Evolutionary conservation across 2,113 vertebrate genomes (phyloP).

Genomic region (Malurus alboscapulatus): DNA sequence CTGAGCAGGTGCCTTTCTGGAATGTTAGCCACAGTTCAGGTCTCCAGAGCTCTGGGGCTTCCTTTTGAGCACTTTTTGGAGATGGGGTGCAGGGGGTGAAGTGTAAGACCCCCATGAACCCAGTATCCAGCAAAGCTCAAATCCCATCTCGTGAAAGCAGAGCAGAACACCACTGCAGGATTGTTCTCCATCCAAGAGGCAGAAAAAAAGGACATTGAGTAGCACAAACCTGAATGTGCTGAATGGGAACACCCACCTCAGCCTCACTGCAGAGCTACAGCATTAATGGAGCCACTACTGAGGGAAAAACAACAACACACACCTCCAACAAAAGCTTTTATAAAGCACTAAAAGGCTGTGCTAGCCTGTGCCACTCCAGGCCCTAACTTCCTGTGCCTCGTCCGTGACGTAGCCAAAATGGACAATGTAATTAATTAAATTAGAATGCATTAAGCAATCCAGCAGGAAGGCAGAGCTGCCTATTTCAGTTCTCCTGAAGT

Average conservation of each 20-base stretch:
- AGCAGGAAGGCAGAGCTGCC: constrained; percentile 24
- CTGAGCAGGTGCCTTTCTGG: background rate
- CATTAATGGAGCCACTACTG: constrained; percentile 15
- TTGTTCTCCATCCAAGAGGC: background rate
- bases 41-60: background rate
- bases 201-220: background rate
- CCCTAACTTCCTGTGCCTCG: background rate
- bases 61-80: background rate
- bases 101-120: background rate
- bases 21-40: background rate
- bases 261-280: background rate
- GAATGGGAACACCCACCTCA: rapidly evolving
- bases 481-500: constrained; percentile 23
- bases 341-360: constrained; percentile 20
- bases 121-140: background rate
- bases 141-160: background rate
- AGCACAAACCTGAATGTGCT: rapidly evolving
- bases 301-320: background rate
- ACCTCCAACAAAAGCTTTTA: constrained; percentile 19
- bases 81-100: background rate
- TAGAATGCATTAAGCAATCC: constrained; percentile 38
- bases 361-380: background rate
- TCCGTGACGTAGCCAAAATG: constrained; percentile 12
- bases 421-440: constrained; percentile 49
- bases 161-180: background rate